Evolutionary conservation across 2,113 vertebrate species (phyloP), one percentile per base, ranked within the genome.

Genomic region (Orycteropus afer): DNA sequence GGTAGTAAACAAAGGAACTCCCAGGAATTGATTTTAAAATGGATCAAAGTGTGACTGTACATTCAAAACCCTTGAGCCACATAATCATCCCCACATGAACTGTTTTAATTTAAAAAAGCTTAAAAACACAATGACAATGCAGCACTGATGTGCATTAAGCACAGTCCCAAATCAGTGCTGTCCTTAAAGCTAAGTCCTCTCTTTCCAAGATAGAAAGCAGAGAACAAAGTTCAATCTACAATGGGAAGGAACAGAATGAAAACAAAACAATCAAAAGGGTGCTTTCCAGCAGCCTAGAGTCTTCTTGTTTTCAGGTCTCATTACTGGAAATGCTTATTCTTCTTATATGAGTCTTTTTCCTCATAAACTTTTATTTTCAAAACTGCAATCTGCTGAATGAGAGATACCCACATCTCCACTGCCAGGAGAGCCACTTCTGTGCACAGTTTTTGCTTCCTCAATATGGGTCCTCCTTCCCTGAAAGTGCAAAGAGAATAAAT

Each of bases 61-160:
- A 98, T 98, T 98, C 97, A 98, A 97, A 98, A 98, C 96, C 98
- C 98, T 97, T 96, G 98, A 98, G 97, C 97, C 98, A 98, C 53
- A 22, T 95, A 86, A 95, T 96, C 97, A 97, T 98, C 98, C 98
- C 97, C 98, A 97, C 97, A 98, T 96, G 96, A 98, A 98, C 96
- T 96, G 96, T 96, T 98, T 98, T 97, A 97, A 95, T 97, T 97
- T 96, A 94, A 97, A 97, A 98, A 98, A 94, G 89, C 80, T 96
- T 96, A 94, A 97, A 98, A 97, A 96, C 95, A 97, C 95, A 93
- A 95, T 92, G 96, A 98, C 91, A 97, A 45, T 18, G 90, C 88
- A 93, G 96, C 96, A 97, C 94, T 96, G 97, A 97, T 89, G 94
- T 96, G 97, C 98, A 95, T 96, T 93, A 90, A 96, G 97, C 97